phyloP scores from a whole-genome alignment of 2,888 invertebrate species.

The Caradrina kadenii region DNA sequence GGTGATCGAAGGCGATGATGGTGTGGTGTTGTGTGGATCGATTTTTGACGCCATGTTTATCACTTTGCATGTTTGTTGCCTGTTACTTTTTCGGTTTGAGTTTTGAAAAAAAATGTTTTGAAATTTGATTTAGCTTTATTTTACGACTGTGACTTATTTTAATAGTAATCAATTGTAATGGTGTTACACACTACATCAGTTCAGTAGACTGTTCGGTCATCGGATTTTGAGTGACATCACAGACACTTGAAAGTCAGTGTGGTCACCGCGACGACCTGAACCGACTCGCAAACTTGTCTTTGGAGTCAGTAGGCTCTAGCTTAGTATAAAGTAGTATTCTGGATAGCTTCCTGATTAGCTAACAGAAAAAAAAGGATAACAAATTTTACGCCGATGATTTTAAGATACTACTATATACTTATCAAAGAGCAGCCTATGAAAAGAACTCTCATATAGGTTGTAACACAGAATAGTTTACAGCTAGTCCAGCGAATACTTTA shows the following conservation, averaged over 20 bases:
- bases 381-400: neutral
- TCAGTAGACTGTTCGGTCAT: too few relatives aligned
- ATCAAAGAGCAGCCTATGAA: constrained; percentile 8
- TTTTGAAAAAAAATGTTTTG: too few relatives aligned
- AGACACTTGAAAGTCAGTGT: too few relatives aligned
- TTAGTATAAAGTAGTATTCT: neutral
- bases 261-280: too few relatives aligned
- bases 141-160: too few relatives aligned
- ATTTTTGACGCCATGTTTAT: neutral
- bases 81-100: neutral
- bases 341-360: neutral
- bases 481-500: constrained; percentile 48
- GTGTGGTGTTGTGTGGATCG: constrained; percentile 8
- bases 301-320: too few relatives aligned
- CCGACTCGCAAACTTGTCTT: too few relatives aligned
- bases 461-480: constrained; percentile 46
- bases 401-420: neutral
- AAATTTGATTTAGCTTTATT: too few relatives aligned
- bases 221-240: too few relatives aligned
- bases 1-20: constrained; percentile 12
- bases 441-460: constrained; percentile 33
- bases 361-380: neutral
- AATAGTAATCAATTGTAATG: too few relatives aligned
- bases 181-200: too few relatives aligned
- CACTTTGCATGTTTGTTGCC: too few relatives aligned